phyloP scores from a whole-genome alignment of 2,888 invertebrate genomes.

The Drosophila prostipennis region DNA sequence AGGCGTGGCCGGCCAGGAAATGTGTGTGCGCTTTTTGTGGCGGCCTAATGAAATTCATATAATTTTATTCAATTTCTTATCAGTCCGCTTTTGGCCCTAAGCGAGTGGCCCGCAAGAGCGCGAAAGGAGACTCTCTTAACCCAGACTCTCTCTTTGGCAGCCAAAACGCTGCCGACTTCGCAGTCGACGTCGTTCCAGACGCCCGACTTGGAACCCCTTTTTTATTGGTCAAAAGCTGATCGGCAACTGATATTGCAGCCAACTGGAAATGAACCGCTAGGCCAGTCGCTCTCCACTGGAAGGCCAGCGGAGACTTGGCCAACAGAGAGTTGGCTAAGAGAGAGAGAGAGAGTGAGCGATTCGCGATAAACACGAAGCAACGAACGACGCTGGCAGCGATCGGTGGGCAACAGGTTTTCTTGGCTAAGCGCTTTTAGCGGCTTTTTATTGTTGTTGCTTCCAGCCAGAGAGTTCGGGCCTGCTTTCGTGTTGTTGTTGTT shows the following conservation, averaged over 20 bases:
- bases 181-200: constrained; percentile 59
- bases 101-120: constrained; percentile 28
- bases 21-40: constrained; percentile 18
- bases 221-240: constrained; percentile 81
- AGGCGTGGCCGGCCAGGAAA: constrained; percentile 38
- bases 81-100: constrained; percentile 58
- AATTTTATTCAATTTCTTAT: constrained; percentile 76
- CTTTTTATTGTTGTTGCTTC: constrained; percentile 45
- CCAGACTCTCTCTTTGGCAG: constrained; percentile 11
- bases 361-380: constrained; percentile 69
- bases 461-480: constrained; percentile 6
- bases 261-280: constrained; percentile 81
- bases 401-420: constrained; percentile 68
- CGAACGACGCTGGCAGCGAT: constrained; percentile 75
- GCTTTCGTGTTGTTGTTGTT: constrained; percentile 33
- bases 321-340: constrained; percentile 22
- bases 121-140: constrained; percentile 46
- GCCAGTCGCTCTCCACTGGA: constrained; percentile 61
- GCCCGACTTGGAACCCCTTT: constrained; percentile 61
- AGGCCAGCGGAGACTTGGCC: constrained; percentile 41
- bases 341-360: constrained; percentile 27
- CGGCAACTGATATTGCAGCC: constrained; percentile 78
- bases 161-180: constrained; percentile 10
- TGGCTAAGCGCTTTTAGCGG: constrained; percentile 62
- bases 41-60: constrained; percentile 65